Percentiles rank a stretch among this genome's conserved stretches.
Evolutionary conservation across 2,888 invertebrate genomes (phyloP).

Genomic region (Abscondita cerata): DNA sequence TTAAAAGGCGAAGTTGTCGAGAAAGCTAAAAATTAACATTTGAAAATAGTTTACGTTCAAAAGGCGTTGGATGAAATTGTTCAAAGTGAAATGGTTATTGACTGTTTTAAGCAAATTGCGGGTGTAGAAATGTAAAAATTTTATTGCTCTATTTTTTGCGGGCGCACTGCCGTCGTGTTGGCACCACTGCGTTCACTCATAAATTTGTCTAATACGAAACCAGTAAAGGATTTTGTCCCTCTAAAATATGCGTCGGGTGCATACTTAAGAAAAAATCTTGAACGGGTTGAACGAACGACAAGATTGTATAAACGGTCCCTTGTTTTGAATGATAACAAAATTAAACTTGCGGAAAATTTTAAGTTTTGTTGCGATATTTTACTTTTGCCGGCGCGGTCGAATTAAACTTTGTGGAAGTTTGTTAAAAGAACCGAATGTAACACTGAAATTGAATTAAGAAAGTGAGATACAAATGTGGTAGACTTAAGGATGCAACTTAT

Average conservation of each 20-base stretch:
- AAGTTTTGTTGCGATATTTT: slow-evolving; percentile 16
- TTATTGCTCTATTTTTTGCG: slow-evolving; percentile 47
- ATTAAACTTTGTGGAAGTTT: slow-evolving; percentile 23
- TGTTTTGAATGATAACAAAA: slow-evolving; percentile 18
- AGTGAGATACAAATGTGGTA: slow-evolving; percentile 8
- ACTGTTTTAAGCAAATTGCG: slow-evolving; percentile 20
- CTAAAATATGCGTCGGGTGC: slow-evolving; percentile 39
- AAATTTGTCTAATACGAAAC: slow-evolving; percentile 48
- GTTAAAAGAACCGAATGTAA: slow-evolving; percentile 8
- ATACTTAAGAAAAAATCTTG: slow-evolving; percentile 29
- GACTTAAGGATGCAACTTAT: slow-evolving; percentile 13
- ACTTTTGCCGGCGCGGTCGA: slow-evolving; percentile 10
- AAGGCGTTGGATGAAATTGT: not conserved
- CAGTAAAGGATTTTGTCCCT: slow-evolving; percentile 35
- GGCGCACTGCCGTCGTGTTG: slow-evolving; percentile 49
- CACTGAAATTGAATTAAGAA: slow-evolving; percentile 20
- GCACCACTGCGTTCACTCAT: slow-evolving; percentile 49
- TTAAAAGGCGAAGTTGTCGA: too few species aligned
- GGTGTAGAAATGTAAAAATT: slow-evolving; percentile 33
- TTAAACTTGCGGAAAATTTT: slow-evolving; percentile 14
- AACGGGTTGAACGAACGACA: slow-evolving; percentile 19
- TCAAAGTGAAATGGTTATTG: slow-evolving; percentile 13
- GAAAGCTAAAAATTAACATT: too few species aligned
- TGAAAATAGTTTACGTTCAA: too few species aligned
- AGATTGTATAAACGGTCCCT: slow-evolving; percentile 1